Evolutionary conservation across 1,140 invertebrate genomes (phyloP), one percentile per base, ranked within the genome.

Genomic region (Watersipora subatra): DNA sequence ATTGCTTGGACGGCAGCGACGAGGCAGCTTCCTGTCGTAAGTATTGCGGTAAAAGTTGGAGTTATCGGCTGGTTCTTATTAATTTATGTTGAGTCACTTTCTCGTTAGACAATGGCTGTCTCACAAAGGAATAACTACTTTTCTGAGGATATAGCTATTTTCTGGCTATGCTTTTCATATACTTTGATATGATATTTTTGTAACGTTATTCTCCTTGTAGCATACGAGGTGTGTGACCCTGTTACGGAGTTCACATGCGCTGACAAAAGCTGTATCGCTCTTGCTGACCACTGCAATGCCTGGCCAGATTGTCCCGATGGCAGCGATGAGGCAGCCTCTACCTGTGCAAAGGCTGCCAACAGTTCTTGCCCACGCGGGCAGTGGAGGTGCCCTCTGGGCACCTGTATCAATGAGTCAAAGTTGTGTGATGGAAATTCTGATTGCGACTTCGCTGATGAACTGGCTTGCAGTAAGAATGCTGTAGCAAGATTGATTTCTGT

Each of bases 361-460:
- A 28, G 22, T 22, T 7, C 7, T 7, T 46, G 34, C 34, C 34
- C 34, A 12, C 7, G n/a, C 7, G 22, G 22, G 22, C 58, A 25
- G 58, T 59, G 58, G 58, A 28, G 17, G 22, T 59, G 58, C 58
- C 58, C 58, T 27, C 63, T 69, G 61, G 67, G 66, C n/a, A 58
- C 28, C 1, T 70, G 69, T 64, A 62, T 70, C 12, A 64, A 66
- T 64, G 28, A 61, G 19, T 62, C 63, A 17, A 22, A 69, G 1
- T 57, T 76, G 1, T 78, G 76, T 66, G 68, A 77, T 61, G 66
- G 68, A 0, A 34, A 67, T 0, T 62, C 72, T 28, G 75, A 82
- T 65, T 82, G 80, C 2, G 79, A 87, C 73, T 79, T 77, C 22
- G 83, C 81, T 1, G 86, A 86, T 74, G 85, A 86, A 63, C 64